phyloP scores from a whole-genome alignment of 2,797 vertebrate species.

The Phoeniculus purpureus region DNA sequence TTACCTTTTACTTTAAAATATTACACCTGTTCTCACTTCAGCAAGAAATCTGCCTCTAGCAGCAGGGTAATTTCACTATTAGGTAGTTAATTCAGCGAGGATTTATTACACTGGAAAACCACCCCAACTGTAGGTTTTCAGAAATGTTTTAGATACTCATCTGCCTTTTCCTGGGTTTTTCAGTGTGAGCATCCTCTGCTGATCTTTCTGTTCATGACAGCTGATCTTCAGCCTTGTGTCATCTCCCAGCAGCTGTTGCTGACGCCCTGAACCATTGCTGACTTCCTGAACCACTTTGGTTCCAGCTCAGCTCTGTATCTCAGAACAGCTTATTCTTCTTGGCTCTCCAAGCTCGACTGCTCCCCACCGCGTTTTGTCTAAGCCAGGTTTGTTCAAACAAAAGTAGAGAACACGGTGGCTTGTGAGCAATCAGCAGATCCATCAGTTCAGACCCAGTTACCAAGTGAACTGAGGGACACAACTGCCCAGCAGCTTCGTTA shows the following conservation, averaged over 20 bases:
- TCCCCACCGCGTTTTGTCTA: not conserved
- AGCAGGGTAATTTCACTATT: not conserved
- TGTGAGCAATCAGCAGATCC: not conserved
- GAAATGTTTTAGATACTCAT: not conserved
- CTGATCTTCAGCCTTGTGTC: not conserved
- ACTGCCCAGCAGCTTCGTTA: not conserved
- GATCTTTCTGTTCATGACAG: not conserved
- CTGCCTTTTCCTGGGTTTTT: not conserved
- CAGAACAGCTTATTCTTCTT: not conserved
- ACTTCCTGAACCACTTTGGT: not conserved
- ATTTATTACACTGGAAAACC: not conserved
- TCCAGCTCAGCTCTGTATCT: not conserved
- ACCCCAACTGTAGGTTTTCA: not conserved
- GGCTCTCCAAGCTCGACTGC: not conserved
- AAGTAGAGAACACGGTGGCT: not conserved
- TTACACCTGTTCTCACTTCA: not conserved
- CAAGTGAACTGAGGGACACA: not conserved
- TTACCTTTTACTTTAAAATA: not conserved
- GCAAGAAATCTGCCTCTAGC: not conserved
- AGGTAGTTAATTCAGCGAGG: not conserved
- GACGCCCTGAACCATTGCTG: not conserved
- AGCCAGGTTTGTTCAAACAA: not conserved
- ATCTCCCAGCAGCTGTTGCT: not conserved
- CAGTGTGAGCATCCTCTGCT: not conserved
- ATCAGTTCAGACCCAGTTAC: not conserved